phyloP scores from a whole-genome alignment of 2,113 vertebrate genomes.

The Dicrurus megarhynchus region DNA sequence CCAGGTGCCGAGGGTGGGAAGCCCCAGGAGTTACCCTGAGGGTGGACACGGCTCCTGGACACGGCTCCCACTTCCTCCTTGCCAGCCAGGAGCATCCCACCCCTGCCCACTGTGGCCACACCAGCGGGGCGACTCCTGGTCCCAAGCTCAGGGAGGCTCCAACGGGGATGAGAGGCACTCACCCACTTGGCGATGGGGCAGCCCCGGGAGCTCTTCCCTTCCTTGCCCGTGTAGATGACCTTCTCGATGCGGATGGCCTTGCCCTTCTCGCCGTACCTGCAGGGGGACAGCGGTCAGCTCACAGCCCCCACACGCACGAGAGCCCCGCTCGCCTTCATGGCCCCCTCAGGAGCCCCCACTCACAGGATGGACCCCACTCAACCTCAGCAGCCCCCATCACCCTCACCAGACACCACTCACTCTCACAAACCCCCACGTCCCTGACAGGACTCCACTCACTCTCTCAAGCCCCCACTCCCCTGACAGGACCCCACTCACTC shows the following conservation, averaged over 20 bases:
- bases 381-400: not conserved
- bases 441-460: not conserved
- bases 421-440: too few species aligned
- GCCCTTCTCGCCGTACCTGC: conserved; percentile 93
- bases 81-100: not conserved
- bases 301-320: fast-evolving
- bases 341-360: not conserved
- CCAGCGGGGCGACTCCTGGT: fast-evolving
- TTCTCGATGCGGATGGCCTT: conserved; percentile 94
- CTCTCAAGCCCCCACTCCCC: not conserved
- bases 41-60: fast-evolving
- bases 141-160: not conserved
- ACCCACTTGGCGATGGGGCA: conserved; percentile 99
- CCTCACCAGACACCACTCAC: fast-evolving
- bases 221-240: conserved; percentile 92
- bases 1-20: fast-evolving
- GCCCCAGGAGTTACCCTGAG: not conserved
- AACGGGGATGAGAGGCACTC: conserved; percentile 29
- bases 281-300: fast-evolving
- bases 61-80: not conserved
- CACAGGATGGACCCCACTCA: not conserved
- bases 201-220: conserved; percentile 96
- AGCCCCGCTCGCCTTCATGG: fast-evolving
- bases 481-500: not conserved
- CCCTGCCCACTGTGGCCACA: fast-evolving